Conservation (phyloP, 2,797 vertebrate genomes). For the Fistularia tabacaria region DNA sequence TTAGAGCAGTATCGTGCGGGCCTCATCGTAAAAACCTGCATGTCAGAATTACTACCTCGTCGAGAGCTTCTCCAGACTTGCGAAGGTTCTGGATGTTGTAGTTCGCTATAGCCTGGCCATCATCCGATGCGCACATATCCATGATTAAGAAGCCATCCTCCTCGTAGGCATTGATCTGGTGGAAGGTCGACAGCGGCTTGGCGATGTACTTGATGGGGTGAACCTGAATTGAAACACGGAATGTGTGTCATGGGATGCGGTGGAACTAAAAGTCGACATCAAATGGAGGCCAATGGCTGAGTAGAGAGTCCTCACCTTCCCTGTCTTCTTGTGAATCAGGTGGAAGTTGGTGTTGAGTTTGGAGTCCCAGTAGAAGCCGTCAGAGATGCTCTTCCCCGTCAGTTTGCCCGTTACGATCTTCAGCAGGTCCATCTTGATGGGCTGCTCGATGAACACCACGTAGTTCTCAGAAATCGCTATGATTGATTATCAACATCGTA, state of each 20-base stretch:
- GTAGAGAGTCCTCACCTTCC: constrained; percentile 67
- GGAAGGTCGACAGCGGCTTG: constrained; percentile 77
- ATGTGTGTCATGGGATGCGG: too few relatives aligned
- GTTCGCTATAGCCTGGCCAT: constrained; percentile 69
- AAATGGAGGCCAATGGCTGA: too few relatives aligned
- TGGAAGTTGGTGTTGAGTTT: constrained; percentile 80
- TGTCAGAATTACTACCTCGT: constrained; percentile 59
- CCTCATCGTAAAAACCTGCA: not conserved
- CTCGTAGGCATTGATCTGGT: constrained; percentile 92
- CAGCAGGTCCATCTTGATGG: constrained; percentile 83
- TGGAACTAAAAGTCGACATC: too few relatives aligned
- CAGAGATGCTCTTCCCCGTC: constrained; percentile 71
- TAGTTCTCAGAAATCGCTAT: constrained; percentile 90
- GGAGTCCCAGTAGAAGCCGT: constrained; percentile 82
- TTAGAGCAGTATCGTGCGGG: not conserved
- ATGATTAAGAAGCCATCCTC: constrained; percentile 81
- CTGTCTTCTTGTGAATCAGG: constrained; percentile 83
- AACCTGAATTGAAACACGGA: constrained; percentile 58
- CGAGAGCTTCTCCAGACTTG: constrained; percentile 76
- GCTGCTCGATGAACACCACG: constrained; percentile 90
- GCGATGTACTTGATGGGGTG: constrained; percentile 72
- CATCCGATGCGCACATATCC: constrained; percentile 84
- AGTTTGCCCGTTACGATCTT: constrained; percentile 78
- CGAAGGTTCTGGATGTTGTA: constrained; percentile 84
- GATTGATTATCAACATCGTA: not conserved